phyloP scores from a whole-genome alignment of 1,140 invertebrate genomes.

The Apocrypta bakeri region DNA sequence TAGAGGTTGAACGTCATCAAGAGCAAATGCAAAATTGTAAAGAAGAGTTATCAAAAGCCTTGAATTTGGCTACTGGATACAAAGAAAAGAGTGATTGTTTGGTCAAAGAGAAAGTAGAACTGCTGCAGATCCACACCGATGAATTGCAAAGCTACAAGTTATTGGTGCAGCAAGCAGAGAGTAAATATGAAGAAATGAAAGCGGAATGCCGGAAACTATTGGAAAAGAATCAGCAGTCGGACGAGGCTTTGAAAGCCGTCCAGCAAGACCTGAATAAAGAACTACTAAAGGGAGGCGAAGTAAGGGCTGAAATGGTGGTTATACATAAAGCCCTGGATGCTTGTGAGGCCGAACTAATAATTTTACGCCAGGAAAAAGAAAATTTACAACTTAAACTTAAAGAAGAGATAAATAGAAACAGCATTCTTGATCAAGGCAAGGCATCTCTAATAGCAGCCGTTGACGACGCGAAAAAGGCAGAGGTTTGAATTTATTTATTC shows the following conservation, averaged over 20 bases:
- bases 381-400: conserved; percentile 73
- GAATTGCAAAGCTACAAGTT: conserved; percentile 70
- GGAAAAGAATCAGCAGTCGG: conserved; percentile 62
- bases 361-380: conserved; percentile 75
- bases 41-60: conserved; percentile 79
- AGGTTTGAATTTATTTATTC: conserved; percentile 66
- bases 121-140: conserved; percentile 65
- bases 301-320: conserved; percentile 71
- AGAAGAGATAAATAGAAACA: conserved; percentile 73
- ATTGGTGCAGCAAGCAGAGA: conserved; percentile 66
- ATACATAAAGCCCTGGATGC: conserved; percentile 74
- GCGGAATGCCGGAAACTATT: conserved; percentile 64
- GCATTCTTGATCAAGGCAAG: conserved; percentile 74
- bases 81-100: conserved; percentile 79
- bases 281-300: conserved; percentile 62
- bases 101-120: conserved; percentile 74
- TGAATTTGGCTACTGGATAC: conserved; percentile 80
- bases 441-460: conserved; percentile 69
- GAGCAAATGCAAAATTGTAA: conserved; percentile 79
- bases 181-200: conserved; percentile 63
- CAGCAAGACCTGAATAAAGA: conserved; percentile 70
- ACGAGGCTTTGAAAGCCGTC: conserved; percentile 61
- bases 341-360: conserved; percentile 75
- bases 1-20: conserved; percentile 61
- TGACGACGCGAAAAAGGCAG: conserved; percentile 72